A percentile compares a stretch with the other conserved stretches of the same genome.
These are phyloP conservation scores for Lacerta viridis DNA, from an alignment of 2,797 vertebrate species.

Conservation along the genomic window DNA sequence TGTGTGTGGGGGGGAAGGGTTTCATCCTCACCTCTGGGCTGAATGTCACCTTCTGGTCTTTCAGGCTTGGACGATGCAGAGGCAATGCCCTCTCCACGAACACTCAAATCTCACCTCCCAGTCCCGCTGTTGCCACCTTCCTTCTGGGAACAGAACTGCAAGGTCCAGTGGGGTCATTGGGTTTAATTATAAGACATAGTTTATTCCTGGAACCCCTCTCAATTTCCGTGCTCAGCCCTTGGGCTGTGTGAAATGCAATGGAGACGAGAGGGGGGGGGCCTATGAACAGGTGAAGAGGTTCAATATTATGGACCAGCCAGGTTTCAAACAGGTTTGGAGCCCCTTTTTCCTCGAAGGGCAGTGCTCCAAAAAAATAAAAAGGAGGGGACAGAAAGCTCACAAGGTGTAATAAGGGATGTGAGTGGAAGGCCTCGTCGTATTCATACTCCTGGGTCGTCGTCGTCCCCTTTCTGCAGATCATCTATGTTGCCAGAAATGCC, in stretches of 20 bases:
- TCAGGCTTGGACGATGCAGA: conserved; percentile 67
- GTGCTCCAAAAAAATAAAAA: neutral
- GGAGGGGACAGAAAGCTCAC: neutral
- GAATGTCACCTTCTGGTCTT: neutral
- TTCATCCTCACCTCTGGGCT: conserved; percentile 1
- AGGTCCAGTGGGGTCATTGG: conserved; percentile 53
- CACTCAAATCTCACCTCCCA: conserved; percentile 72
- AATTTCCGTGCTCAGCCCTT: conserved; percentile 57
- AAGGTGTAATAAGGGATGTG: neutral
- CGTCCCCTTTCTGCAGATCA: conserved; percentile 32
- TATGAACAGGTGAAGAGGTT: neutral
- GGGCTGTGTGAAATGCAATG: conserved; percentile 29
- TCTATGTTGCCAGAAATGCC: conserved; percentile 59
- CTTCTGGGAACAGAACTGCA: conserved; percentile 69
- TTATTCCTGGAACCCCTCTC: conserved; percentile 51
- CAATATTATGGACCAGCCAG: conserved; percentile 26
- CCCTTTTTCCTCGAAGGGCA: neutral
- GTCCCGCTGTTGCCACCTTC: conserved; percentile 64
- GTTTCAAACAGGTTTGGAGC: neutral
- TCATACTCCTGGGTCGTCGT: neutral
- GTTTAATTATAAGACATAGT: conserved; percentile 38
- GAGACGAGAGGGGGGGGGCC: neutral
- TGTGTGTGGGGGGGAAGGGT: too few species aligned
- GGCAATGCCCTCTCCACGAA: conserved; percentile 60
- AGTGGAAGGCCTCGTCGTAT: neutral